These are phyloP conservation scores for Hippocampus zosterae DNA, from an alignment of 2,113 vertebrate genomes.

Conservation along the genomic window DNA sequence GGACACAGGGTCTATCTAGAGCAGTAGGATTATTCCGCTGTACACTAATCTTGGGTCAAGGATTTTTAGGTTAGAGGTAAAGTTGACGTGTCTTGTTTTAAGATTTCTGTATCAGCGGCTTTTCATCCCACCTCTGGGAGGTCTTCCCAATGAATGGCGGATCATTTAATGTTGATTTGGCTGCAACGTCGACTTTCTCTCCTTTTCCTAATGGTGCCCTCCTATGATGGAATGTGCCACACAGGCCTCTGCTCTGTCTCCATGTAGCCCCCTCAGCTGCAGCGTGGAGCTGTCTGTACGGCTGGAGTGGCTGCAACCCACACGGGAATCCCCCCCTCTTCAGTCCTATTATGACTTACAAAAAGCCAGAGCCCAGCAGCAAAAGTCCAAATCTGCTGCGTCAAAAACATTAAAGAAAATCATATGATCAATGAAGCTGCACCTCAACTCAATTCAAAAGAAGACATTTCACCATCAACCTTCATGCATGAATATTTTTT, in stretches of 20 bases:
- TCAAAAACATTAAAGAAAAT: neutral
- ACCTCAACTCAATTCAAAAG: constrained; percentile 31
- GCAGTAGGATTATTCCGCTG: constrained; percentile 18
- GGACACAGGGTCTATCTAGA: constrained; percentile 27
- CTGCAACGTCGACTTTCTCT: constrained; percentile 78
- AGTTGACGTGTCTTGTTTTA: constrained; percentile 39
- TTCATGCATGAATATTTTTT: constrained; percentile 23
- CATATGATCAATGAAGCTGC: constrained; percentile 15
- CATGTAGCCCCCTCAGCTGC: constrained; percentile 80
- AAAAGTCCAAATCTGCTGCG: constrained; percentile 20
- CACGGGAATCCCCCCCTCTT: constrained; percentile 75
- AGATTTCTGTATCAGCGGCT: constrained; percentile 43
- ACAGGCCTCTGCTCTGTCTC: constrained; percentile 83
- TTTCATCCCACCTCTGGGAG: constrained; percentile 79
- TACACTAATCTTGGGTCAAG: constrained; percentile 15
- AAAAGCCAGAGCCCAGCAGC: constrained; percentile 13
- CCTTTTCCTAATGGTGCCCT: constrained; percentile 48
- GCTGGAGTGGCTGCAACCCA: constrained; percentile 86
- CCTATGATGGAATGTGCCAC: constrained; percentile 89
- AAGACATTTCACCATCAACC: constrained; percentile 40
- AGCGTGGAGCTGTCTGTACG: constrained; percentile 66
- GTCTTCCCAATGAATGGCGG: constrained; percentile 80
- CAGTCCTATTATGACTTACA: constrained; percentile 38
- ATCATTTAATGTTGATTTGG: constrained; percentile 86
- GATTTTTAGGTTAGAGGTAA: constrained; percentile 26